Evolutionary conservation across 2,113 vertebrate species (phyloP).

Genomic region (Donacobius atricapilla): DNA sequence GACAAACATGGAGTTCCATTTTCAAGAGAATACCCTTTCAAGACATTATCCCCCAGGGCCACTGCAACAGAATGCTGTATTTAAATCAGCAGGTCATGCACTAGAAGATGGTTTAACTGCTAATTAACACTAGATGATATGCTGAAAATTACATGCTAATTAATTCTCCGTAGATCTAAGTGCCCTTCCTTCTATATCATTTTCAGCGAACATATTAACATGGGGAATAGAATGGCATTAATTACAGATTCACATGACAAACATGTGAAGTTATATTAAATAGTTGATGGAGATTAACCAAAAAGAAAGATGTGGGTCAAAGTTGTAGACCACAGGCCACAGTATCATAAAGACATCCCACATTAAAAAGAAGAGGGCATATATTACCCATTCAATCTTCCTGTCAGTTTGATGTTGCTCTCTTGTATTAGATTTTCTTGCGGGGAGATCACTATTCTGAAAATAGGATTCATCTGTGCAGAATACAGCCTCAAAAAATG

Average conservation of each 20-base stretch:
- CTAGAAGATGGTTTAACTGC: slow-evolving; percentile 59
- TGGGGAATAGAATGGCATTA: slow-evolving; percentile 32
- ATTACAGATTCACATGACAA: slow-evolving; percentile 52
- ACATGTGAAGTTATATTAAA: not conserved
- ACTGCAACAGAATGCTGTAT: slow-evolving; percentile 40
- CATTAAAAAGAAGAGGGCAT: not conserved
- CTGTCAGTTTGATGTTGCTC: not conserved
- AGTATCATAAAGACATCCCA: not conserved
- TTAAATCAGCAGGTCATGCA: slow-evolving; percentile 66
- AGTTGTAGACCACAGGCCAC: not conserved
- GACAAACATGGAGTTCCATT: not conserved
- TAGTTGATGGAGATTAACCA: slow-evolving; percentile 15
- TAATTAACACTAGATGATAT: slow-evolving; percentile 70
- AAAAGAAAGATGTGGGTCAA: slow-evolving; percentile 9
- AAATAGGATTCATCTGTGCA: not conserved
- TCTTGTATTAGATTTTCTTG: not conserved
- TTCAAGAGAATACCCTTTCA: slow-evolving; percentile 33
- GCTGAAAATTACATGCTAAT: slow-evolving; percentile 71
- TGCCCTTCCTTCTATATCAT: slow-evolving; percentile 53
- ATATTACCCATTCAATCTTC: slow-evolving; percentile 9
- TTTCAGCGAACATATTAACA: slow-evolving; percentile 59
- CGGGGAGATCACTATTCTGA: not conserved
- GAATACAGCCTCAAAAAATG: not conserved
- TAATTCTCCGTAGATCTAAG: slow-evolving; percentile 61
- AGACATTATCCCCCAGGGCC: slow-evolving; percentile 20